phyloP scores from a whole-genome alignment of 2,113 vertebrate species.

The Sialia sialis region DNA sequence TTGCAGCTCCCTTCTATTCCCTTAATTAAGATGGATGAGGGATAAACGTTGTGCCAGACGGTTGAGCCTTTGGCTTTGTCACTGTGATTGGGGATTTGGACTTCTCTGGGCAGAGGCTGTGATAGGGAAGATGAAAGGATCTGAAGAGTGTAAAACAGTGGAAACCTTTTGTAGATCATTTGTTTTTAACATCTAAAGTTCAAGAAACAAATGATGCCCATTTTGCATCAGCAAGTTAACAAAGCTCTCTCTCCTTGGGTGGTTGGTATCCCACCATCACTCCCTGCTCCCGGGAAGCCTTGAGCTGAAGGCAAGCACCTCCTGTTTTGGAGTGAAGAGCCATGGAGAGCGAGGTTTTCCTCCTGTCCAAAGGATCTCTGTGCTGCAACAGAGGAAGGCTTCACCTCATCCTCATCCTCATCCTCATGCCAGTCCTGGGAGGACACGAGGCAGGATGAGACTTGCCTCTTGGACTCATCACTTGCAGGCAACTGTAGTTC shows the following conservation, averaged over 20 bases:
- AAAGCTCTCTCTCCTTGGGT: background rate
- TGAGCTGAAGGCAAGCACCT: accelerated
- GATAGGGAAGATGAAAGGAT: background rate
- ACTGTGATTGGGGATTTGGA: background rate
- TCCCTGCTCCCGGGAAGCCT: accelerated
- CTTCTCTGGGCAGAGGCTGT: background rate
- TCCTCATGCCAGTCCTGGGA: background rate
- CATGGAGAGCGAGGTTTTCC: background rate
- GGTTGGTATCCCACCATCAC: accelerated
- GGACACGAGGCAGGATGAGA: background rate
- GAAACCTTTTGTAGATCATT: background rate
- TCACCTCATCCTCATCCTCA: background rate
- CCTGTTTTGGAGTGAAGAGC: background rate
- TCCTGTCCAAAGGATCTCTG: background rate
- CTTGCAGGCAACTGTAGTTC: background rate
- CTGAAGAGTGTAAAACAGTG: background rate
- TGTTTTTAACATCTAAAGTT: background rate
- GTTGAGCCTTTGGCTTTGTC: conserved; percentile 7
- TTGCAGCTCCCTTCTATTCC: background rate
- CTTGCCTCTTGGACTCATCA: accelerated
- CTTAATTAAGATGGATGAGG: conserved; percentile 9
- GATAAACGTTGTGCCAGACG: background rate
- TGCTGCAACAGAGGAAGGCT: accelerated
- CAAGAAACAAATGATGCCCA: accelerated
- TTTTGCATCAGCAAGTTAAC: background rate